Evolutionary conservation across 2,113 vertebrate genomes (phyloP).

Genomic region (Danio rerio): GRCz12tu NC_133183.1:4490001-4490500

Average conservation of each 20-base stretch:
- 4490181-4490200: constrained; percentile 96
- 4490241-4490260: constrained; percentile 1
- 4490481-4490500: no score
- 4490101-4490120: constrained; percentile 98
- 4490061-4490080: constrained; percentile 98
- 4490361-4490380: no score
- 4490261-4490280: neutral
- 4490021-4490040: constrained; percentile 91
- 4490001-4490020: constrained; percentile 89
- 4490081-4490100: constrained; percentile 94
- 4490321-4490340: no score
- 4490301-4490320: no score
- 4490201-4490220: constrained; percentile 98
- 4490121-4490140: constrained; percentile 98
- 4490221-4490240: constrained; percentile 75
- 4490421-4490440: no score
- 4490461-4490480: no score
- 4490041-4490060: constrained; percentile 94
- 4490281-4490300: no score
- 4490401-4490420: no score
- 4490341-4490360: no score
- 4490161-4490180: constrained; percentile 91
- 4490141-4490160: constrained; percentile 90
- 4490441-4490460: no score
- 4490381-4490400: no score